Base-by-base conservation (phyloP, 2,113 vertebrate species). In the Eleginops maclovinus region DNA sequence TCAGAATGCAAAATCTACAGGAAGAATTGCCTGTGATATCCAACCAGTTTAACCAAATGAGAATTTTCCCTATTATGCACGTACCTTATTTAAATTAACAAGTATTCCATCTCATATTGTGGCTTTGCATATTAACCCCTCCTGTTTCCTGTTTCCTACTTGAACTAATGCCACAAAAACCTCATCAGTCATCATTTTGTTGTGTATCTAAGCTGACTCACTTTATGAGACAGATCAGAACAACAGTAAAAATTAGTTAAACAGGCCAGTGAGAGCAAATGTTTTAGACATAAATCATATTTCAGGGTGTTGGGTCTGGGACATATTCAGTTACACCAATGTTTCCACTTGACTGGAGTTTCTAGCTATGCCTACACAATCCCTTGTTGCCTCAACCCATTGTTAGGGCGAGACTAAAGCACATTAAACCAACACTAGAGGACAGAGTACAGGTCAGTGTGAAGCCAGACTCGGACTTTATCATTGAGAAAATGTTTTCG, bases 21-120 rank as follows among this genome's bases (percentile, higher is more conserved):
- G 58, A 14, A 26, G 12, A 66, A 64, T 49, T 14, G 3, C 0
- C 46, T 10, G 24, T n/a, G 44, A 15, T 63, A 58, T 78, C 53
- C 64, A 86, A 81, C 63, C 65, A 86, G 54, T 84, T 22, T 44
- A 72, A 82, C 50, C 72, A 81, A 87, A 85, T 63, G 0, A 72
- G 59, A 58, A 0, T 12, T 81, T 83, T 87, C 36, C 81, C 12
- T 67, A 43, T 65, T 60, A 51, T 61, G 22, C 59, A 56, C 62
- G 55, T 36, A 61, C 36, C 58, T 78, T 53, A 89, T 90, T 89
- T 89, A 70, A 82, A 86, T 84, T 87, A 26, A 70, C 85, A 90
- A 88, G 87, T 86, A 61, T 50, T 59, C 44, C 56, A 31, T 47
- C 31, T 62, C 26, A 13, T 73, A n/a, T 44, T 55, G 16, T 15